Percentiles rank a stretch among this genome's conserved stretches.
Conservation (phyloP, 2,113 vertebrate species). For the Baryphthengus martii region DNA sequence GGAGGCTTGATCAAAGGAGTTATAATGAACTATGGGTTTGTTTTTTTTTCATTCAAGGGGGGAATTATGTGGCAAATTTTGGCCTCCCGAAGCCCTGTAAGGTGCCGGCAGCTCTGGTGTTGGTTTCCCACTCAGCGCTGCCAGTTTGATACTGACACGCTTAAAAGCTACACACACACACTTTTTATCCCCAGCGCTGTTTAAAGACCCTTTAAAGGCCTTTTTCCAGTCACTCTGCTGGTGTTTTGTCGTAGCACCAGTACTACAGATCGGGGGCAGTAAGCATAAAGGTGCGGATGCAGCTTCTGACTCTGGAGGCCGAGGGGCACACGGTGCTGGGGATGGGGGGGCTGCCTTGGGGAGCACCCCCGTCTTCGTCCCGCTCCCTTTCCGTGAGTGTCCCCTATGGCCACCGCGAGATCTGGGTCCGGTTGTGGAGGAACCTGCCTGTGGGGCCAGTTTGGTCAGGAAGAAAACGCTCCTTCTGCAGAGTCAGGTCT, state of each 20-base stretch:
- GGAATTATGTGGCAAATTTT: background rate
- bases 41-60: background rate
- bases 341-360: fast-evolving
- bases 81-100: background rate
- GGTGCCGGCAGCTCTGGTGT: background rate
- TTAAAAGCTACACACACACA: background rate
- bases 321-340: fast-evolving
- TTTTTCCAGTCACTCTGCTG: background rate
- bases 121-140: background rate
- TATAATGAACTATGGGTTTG: background rate
- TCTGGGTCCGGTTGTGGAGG: background rate
- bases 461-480: background rate
- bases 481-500: background rate
- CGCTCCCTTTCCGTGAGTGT: fast-evolving
- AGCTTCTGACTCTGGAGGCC: background rate
- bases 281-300: background rate
- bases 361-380: fast-evolving
- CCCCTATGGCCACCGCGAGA: background rate
- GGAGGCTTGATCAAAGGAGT: background rate
- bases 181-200: background rate
- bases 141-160: background rate
- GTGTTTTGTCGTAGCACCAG: background rate
- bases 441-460: fast-evolving
- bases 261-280: no score
- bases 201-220: background rate